Evolutionary conservation across 2,888 invertebrate species (phyloP), one percentile per base, ranked within the genome.

Genomic region (Galerucella nymphaeae): DNA sequence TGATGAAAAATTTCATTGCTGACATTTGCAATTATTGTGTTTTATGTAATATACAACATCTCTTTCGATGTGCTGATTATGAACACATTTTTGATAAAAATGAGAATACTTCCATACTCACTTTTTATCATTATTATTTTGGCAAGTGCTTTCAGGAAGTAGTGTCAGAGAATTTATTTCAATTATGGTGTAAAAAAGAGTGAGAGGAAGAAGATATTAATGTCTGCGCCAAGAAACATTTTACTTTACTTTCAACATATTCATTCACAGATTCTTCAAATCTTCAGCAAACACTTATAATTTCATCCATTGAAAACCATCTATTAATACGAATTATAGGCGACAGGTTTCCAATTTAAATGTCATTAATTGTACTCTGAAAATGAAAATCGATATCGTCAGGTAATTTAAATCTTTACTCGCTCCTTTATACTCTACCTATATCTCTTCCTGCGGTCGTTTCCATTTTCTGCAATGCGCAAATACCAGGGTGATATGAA

Each of bases 401-500:
- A 65, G 72, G 72, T 72, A 65, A 69, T 72, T 69, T 61, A 68
- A 55, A 69, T 59, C 45, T 70, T 63, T 45, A 38, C 64, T 48
- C 64, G 55, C 55, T 65, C 67, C 66, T 67, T 66, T 57, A 72
- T 70, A 73, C 67, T 70, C 73, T 70, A 30, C 70, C 66, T 74
- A 76, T 68, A 61, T 74, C 69, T 66, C 70, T 70, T 42, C 69
- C 66, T 76, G 74, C 66, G 74, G 74, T 72, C 62, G 70, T 62
- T 72, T 70, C 55, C 65, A 71, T 45, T 55, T 16, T 41, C 71
- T 41, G 65, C 71, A 64, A 76, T 70, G 72, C 70, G 18, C 16
- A 62, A 4, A 62, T 62, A 62, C 61, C 11, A 13, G 61, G 20
- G 61, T 9, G 9, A 62, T 53, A 18, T 2, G 23, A 30, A 58